Evolutionary conservation across 2,888 invertebrate species (phyloP).

Genomic region (Platycheirus albimanus): DNA sequence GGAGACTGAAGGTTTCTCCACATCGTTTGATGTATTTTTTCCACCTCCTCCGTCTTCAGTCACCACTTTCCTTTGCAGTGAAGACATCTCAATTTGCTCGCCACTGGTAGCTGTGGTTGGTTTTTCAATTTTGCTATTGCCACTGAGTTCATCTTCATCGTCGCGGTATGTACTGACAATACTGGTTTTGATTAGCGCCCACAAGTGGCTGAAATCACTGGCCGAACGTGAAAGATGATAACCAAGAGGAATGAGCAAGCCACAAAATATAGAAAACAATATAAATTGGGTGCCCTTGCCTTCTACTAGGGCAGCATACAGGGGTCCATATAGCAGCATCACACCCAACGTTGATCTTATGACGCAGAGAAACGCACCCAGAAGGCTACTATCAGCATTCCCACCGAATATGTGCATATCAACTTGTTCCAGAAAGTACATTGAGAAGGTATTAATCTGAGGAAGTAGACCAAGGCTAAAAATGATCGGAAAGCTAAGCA

Average conservation of each 20-base stretch:
- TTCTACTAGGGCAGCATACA: constrained; percentile 93
- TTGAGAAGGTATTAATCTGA: constrained; percentile 97
- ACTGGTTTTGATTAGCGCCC: constrained; percentile 91
- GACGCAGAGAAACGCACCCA: constrained; percentile 90
- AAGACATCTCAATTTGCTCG: constrained; percentile 80
- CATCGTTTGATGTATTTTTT: constrained; percentile 23
- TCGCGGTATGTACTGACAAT: constrained; percentile 90
- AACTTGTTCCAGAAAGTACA: constrained; percentile 98
- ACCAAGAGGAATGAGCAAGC: constrained; percentile 92
- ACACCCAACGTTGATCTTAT: constrained; percentile 91
- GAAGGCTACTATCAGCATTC: constrained; percentile 92
- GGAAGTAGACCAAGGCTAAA: constrained; percentile 98
- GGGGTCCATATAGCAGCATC: constrained; percentile 91
- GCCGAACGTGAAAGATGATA: constrained; percentile 97
- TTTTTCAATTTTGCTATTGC: constrained; percentile 57
- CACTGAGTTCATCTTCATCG: constrained; percentile 84
- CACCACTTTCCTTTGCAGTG: constrained; percentile 75
- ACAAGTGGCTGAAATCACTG: constrained; percentile 94
- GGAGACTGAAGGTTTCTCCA: constrained; percentile 8
- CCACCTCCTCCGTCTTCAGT: constrained; percentile 25
- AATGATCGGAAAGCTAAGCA: constrained; percentile 95
- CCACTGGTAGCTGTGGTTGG: constrained; percentile 68
- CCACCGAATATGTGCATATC: constrained; percentile 96
- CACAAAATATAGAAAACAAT: constrained; percentile 96
- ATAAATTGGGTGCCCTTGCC: constrained; percentile 94